Evolutionary conservation across 1,140 invertebrate species (phyloP).

Genomic region (Cheumatopsyche charites): DNA sequence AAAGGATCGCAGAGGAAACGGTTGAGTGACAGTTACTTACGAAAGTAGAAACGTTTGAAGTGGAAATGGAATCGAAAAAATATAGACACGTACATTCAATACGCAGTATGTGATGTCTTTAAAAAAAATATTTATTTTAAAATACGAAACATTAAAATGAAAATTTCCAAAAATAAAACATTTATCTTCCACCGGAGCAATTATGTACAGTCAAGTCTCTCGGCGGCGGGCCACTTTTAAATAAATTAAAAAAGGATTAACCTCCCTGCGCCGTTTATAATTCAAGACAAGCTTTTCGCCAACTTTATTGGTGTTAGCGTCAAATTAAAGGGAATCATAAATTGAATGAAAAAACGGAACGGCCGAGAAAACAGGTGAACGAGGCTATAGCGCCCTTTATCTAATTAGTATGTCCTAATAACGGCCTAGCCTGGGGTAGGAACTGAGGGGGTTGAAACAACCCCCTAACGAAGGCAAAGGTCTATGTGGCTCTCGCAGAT

Average conservation of each 20-base stretch:
- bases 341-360: slow-evolving; percentile 2
- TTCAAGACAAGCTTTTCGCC: slow-evolving; percentile 3
- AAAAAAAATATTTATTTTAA: background rate
- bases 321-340: slow-evolving; percentile 10
- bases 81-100: background rate
- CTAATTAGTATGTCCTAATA: slow-evolving; percentile 44
- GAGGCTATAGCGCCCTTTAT: slow-evolving; percentile 12
- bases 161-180: background rate
- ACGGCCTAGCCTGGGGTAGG: background rate
- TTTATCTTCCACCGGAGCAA: background rate
- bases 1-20: background rate
- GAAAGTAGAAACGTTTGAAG: slow-evolving; percentile 8
- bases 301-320: background rate
- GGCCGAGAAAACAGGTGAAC: slow-evolving; percentile 21
- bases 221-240: background rate
- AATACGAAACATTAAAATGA: background rate
- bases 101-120: background rate
- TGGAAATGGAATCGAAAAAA: background rate
- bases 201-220: background rate
- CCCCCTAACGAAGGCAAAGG: slow-evolving; percentile 15
- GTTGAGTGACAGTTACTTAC: background rate
- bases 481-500: slow-evolving; percentile 38
- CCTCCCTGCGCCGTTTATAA: background rate
- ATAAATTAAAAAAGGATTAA: slow-evolving; percentile 11
- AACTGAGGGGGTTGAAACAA: background rate